These are phyloP conservation scores for Etia nguti DNA, from an alignment of 2,113 vertebrate genomes.

Conservation along the genomic window DNA sequence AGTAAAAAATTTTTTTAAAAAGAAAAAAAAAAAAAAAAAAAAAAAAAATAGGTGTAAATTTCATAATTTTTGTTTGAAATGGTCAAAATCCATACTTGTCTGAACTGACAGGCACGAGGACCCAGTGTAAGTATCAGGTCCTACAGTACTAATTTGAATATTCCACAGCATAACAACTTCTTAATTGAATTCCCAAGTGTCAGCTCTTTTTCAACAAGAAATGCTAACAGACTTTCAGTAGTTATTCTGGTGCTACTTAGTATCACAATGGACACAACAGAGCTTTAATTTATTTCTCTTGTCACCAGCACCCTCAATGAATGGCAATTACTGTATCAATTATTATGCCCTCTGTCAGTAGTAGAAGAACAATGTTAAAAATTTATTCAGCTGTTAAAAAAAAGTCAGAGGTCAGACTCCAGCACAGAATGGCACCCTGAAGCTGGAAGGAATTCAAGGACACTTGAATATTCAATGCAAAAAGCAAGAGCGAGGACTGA, in stretches of 20 bases:
- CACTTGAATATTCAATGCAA: neutral
- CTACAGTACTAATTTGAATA: neutral
- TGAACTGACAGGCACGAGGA: neutral
- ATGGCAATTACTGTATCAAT: neutral
- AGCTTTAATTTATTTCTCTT: constrained; percentile 2
- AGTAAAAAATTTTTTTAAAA: too few relatives aligned
- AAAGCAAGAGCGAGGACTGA: neutral
- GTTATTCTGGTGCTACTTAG: neutral
- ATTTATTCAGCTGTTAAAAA: neutral
- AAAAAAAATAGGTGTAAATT: neutral
- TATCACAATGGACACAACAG: neutral
- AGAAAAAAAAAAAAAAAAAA: neutral
- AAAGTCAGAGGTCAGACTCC: neutral
- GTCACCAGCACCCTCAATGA: neutral
- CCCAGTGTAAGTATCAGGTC: neutral
- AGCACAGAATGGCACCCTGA: neutral
- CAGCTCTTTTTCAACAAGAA: neutral
- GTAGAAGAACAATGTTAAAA: constrained; percentile 7
- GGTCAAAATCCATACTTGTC: neutral
- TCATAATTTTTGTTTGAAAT: neutral
- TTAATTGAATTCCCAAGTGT: neutral
- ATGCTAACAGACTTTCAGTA: neutral
- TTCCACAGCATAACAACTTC: neutral
- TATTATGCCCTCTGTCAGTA: constrained; percentile 16
- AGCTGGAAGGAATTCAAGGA: neutral